Base-by-base conservation (phyloP, 2,797 vertebrate species). In the Aulostomus chinensis region DNA sequence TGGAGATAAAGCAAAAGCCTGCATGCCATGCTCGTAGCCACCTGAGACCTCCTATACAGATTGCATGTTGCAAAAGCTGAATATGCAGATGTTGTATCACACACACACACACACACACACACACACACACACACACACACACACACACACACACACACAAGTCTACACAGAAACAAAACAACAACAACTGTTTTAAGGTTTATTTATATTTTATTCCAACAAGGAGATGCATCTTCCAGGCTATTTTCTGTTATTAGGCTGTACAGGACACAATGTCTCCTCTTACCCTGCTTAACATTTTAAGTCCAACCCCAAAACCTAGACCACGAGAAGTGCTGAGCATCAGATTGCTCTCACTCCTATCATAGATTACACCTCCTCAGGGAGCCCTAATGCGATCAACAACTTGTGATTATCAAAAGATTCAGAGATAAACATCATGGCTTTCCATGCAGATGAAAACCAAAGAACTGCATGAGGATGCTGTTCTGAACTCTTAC, bases 361-460 rank as follows among this genome's bases (percentile, higher is more conserved):
- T 42, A 50, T 66, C 47, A 41, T 61, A 80, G 78, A 84, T 84
- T 73, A 78, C 60, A 61, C 41, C 64, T 73, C 80, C 80, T 67
- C 51, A 20, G 85, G 78, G 77, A 77, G 46, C 60, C 61, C 16
- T 81, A 81, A 80, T 68, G 53, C 26, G 26, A 68, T 73, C 64
- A 53, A 58, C 38, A 60, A 57, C 64, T 48, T 71, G 53, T 57
- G 55, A 77, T 85, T 62, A 80, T 76, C 74, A 54, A 42, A 22
- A 77, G 69, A 81, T 73, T 64, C 50, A 32, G 58, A 73, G 67
- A 87, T 83, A 75, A 83, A 83, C 40, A 38, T n/a, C 16, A 20
- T 35, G 36, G 68, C 75, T 58, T 78, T 73, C 67, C 60, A 68
- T 65, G 53, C 60, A 69, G 48, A 83, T 73, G 53, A 73, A 78